Base-by-base conservation (phyloP, 2,888 invertebrate species). In the Podotricha telesiphe region DNA sequence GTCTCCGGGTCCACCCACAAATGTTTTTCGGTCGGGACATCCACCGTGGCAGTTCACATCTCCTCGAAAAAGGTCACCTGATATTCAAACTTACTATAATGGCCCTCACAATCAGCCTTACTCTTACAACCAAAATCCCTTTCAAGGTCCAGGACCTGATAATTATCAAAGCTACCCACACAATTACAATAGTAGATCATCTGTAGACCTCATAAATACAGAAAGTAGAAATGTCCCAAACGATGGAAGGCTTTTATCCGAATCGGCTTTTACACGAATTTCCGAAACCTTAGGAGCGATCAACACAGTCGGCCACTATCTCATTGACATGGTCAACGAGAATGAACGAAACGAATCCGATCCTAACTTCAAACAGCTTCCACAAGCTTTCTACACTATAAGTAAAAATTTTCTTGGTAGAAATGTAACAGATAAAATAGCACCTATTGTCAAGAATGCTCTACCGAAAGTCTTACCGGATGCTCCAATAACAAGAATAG, bases 281-380 rank as follows among this genome's bases (percentile, higher is more conserved):
- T 95, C 95, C 0, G 95, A 95, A 82, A 95, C 95, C 0, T 81
- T 95, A 45, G 97, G 97, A 42, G 97, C 97, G 4, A 93, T 98
- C 17, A 97, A 97, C 76, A 97, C 97, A 1, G 96, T 98, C 0
- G 97, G 97, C 0, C 95, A 96, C 81, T 97, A 96, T 82, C 93
- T 98, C 74, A 96, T 98, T 0, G 97, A 97, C 79, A 96, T 97
- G 94, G 97, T 93, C 1, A 93, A 87, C 63, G 93, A 93, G 42
- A 87, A 90, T 67, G 91, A 93, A 65, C 87, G 89, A 68, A 87
- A 89, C 69, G 89, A 88, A 75, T 82, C 88, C 5, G 88, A 91
- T 68, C 87, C 91, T 0, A 91, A 89, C 65, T 73, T 92, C 15
- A 84, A 89, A 70, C 87, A 87, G 67, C 80, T 97, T 40, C 96